Evolutionary conservation across 1,140 invertebrate species (phyloP).

Genomic region (Seison nebaliae): DNA sequence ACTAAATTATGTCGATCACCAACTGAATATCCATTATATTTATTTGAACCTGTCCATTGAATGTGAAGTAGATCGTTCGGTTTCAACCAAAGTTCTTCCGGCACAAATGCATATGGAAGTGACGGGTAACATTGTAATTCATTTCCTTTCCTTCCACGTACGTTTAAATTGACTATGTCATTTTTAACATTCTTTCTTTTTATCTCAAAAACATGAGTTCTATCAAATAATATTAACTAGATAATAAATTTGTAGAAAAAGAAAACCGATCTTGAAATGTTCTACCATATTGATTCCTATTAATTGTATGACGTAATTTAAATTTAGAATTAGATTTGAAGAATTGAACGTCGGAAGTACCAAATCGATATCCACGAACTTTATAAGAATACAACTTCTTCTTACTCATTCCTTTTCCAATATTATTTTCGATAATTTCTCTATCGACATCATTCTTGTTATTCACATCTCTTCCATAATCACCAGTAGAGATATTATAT

Average conservation of each 20-base stretch:
- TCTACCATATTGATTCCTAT: conserved; percentile 25
- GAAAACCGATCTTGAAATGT: conserved; percentile 25
- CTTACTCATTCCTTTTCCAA: conserved; percentile 16
- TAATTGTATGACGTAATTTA: conserved; percentile 19
- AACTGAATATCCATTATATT: too few relatives aligned
- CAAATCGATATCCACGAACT: not conserved
- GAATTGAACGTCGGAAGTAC: not conserved
- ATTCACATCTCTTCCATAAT: conserved; percentile 19
- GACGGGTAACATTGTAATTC: not conserved
- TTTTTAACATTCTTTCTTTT: not conserved
- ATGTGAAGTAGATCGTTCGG: too few relatives aligned
- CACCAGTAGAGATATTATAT: conserved; percentile 26
- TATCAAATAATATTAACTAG: not conserved
- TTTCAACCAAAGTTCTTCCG: too few relatives aligned
- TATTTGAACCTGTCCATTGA: too few relatives aligned
- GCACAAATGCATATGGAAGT: not conserved
- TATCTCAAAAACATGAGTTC: conserved; percentile 9
- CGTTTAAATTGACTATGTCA: conserved; percentile 1
- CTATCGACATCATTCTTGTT: conserved; percentile 14
- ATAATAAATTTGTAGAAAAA: not conserved
- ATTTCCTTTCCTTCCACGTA: conserved; percentile 3
- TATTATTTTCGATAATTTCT: conserved; percentile 13
- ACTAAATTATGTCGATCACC: too few relatives aligned
- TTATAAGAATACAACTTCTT: conserved; percentile 16
- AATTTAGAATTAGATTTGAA: conserved; percentile 14